Conservation (phyloP, 2,797 vertebrate species). For the Liasis olivaceus region DNA sequence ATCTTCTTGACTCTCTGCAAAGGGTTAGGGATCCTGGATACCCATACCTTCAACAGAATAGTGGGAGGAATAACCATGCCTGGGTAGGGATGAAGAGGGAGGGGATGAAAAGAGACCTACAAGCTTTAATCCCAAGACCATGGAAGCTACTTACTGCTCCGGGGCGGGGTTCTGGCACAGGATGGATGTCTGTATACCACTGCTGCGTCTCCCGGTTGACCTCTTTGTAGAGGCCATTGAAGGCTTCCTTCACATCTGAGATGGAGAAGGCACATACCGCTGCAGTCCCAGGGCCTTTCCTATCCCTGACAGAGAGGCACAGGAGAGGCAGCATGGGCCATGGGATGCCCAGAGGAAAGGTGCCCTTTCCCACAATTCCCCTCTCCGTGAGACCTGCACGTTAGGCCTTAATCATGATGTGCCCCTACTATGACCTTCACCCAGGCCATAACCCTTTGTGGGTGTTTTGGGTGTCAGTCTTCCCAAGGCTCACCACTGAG, state of each 20-base stretch:
- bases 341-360: not conserved
- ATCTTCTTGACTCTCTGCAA: no score
- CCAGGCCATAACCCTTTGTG: accelerated
- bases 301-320: constrained; percentile 49
- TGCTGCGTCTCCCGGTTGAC: constrained; percentile 95
- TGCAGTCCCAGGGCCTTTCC: constrained; percentile 74
- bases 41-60: no score
- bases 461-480: not conserved
- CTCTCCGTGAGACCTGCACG: not conserved
- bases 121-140: not conserved
- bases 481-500: constrained; percentile 85
- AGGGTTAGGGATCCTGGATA: no score
- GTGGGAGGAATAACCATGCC: no score
- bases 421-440: not conserved
- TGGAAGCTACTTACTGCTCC: constrained; percentile 77
- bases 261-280: constrained; percentile 93
- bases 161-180: constrained; percentile 86
- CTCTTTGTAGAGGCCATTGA: constrained; percentile 89
- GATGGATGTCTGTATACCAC: constrained; percentile 92
- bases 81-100: no score
- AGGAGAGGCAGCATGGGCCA: accelerated
- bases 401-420: not conserved
- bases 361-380: no score
- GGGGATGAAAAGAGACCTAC: not conserved
- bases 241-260: constrained; percentile 86